Conservation (phyloP, 2,113 vertebrate genomes). For the Dipodomys ordii region DNA sequence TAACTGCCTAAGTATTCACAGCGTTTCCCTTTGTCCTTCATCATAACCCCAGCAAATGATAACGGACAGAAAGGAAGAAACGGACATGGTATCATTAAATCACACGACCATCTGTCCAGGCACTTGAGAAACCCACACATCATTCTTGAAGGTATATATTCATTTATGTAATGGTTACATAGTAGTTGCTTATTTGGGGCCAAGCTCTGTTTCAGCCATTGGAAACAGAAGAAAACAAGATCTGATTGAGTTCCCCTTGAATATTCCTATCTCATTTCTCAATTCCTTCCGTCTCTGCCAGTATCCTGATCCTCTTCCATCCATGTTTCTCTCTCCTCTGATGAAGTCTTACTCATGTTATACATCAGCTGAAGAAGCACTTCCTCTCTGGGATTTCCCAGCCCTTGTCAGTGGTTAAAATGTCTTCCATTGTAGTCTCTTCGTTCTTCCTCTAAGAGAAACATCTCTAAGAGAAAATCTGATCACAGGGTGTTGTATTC, state of each 20-base stretch:
- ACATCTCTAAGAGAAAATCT: neutral
- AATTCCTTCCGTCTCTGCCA: neutral
- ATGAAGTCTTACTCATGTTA: slow-evolving; percentile 39
- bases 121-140: neutral
- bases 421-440: neutral
- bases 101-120: neutral
- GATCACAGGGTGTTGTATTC: neutral
- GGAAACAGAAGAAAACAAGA: neutral
- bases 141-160: neutral
- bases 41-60: slow-evolving; percentile 31
- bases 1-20: neutral
- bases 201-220: neutral
- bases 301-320: neutral
- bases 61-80: neutral
- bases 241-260: neutral
- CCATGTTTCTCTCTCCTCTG: neutral
- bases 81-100: neutral
- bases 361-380: slow-evolving; percentile 30
- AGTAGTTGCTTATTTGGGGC: neutral
- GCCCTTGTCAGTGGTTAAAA: neutral
- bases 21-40: neutral
- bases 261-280: neutral
- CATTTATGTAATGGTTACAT: neutral
- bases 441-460: neutral
- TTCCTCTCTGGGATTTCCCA: slow-evolving; percentile 65